These are phyloP conservation scores for Diplazon laetatorius DNA, from an alignment of 2,888 invertebrate species.

Conservation along the genomic window DNA sequence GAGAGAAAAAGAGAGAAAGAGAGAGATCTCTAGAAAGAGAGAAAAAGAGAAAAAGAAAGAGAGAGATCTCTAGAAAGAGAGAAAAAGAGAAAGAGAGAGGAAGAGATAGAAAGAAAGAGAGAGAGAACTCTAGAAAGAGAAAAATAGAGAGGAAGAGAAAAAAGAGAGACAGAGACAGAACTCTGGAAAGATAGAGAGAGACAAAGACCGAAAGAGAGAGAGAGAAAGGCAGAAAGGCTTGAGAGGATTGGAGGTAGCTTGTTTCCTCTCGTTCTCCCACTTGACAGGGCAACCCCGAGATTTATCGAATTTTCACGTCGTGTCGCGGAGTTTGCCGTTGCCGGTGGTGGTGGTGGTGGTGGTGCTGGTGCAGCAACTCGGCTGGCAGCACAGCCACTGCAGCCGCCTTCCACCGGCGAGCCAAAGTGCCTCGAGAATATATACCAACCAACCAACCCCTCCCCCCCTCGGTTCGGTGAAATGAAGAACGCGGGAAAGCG, in stretches of 20 bases:
- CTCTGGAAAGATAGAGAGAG: constrained; percentile 3
- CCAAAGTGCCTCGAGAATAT: constrained; percentile 56
- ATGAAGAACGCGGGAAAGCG: background rate
- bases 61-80: too few relatives aligned
- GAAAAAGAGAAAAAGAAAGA: too few relatives aligned
- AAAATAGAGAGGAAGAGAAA: background rate
- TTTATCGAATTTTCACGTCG: constrained; percentile 63
- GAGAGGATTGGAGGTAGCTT: background rate
- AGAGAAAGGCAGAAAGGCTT: constrained; percentile 9
- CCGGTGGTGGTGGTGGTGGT: background rate
- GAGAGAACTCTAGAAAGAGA: background rate
- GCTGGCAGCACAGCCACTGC: too few relatives aligned
- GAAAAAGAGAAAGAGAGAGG: background rate
- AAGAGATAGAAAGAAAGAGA: background rate
- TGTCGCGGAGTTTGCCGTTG: constrained; percentile 2
- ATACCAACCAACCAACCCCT: too few relatives aligned
- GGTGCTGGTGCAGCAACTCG: background rate
- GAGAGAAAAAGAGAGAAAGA: too few relatives aligned
- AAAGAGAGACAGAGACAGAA: constrained; percentile 1
- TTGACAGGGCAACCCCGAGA: constrained; percentile 40
- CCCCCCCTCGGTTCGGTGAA: too few relatives aligned
- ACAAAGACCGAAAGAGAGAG: constrained; percentile 24
- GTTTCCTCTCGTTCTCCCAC: constrained; percentile 26
- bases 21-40: too few relatives aligned
- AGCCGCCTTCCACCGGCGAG: too few relatives aligned